Evolutionary conservation across 2,888 invertebrate species (phyloP).

Genomic region (Melitaea athalia): DNA sequence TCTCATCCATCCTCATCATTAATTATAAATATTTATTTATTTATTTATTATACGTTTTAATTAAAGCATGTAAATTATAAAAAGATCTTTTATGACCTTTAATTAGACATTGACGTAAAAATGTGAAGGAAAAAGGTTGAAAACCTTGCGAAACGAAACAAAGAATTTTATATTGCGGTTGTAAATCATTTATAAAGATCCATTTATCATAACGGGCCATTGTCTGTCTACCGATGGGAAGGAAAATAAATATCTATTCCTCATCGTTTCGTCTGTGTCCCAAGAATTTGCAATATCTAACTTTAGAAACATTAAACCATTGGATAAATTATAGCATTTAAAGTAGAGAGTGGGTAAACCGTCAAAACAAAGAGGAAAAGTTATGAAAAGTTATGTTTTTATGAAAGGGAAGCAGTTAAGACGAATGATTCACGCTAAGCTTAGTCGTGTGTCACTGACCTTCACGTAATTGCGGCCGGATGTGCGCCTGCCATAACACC

Average conservation of each 20-base stretch:
- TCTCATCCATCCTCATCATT: no score
- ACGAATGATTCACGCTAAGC: conserved; percentile 57
- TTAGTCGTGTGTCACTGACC: conserved; percentile 66
- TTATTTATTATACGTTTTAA: neutral
- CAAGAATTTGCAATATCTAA: conserved; percentile 30
- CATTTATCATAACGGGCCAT: conserved; percentile 30
- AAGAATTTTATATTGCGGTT: conserved; percentile 25
- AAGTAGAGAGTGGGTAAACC: neutral
- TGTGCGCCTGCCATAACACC: conserved; percentile 52
- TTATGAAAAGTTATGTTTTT: conserved; percentile 14
- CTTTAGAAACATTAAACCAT: conserved; percentile 32
- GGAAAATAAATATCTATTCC: conserved; percentile 29
- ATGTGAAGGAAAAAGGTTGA: conserved; percentile 17
- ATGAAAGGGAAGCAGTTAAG: conserved; percentile 53
- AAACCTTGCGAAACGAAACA: conserved; percentile 29
- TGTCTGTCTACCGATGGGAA: conserved; percentile 31
- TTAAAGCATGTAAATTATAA: neutral
- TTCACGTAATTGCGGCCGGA: conserved; percentile 66
- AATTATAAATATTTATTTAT: neutral
- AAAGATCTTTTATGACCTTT: conserved; percentile 10
- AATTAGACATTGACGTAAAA: conserved; percentile 8
- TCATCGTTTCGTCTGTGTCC: conserved; percentile 22
- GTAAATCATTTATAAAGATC: conserved; percentile 35
- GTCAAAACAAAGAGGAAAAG: neutral
- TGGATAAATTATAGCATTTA: conserved; percentile 16